Conservation (phyloP, 2,113 vertebrate genomes). For the Apodemus speciosus region DNA sequence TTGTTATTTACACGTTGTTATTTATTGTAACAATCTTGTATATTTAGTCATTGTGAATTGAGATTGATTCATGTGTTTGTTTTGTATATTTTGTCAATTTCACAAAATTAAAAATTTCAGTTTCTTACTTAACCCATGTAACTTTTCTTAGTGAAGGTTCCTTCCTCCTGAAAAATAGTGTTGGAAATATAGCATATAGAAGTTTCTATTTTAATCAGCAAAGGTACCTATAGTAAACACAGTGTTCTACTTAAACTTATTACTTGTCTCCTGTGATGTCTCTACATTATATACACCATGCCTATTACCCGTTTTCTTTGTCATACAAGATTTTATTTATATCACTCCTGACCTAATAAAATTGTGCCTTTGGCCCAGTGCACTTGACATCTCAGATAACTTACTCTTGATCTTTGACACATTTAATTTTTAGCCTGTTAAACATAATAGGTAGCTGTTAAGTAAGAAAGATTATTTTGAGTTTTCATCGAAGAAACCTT, state of each 20-base stretch:
- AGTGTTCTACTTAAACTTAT: conserved; percentile 89
- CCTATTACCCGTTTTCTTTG: conserved; percentile 84
- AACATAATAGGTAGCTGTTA: conserved; percentile 73
- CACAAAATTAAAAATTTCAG: conserved; percentile 47
- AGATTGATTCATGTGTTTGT: conserved; percentile 47
- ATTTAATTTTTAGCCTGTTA: conserved; percentile 83
- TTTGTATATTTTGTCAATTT: conserved; percentile 35
- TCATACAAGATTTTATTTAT: conserved; percentile 88
- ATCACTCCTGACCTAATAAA: conserved; percentile 87
- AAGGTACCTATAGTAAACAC: conserved; percentile 77
- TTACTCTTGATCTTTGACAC: conserved; percentile 87
- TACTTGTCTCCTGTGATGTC: conserved; percentile 90
- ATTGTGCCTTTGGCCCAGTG: conserved; percentile 87
- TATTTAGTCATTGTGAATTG: conserved; percentile 25
- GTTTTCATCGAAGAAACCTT: conserved; percentile 58
- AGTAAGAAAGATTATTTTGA: conserved; percentile 68
- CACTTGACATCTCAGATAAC: conserved; percentile 85
- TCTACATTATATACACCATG: conserved; percentile 83
- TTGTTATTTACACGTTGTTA: neutral
- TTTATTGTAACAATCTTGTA: neutral
- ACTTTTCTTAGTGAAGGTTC: conserved; percentile 5
- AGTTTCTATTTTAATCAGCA: conserved; percentile 80
- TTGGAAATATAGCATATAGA: neutral
- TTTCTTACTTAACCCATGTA: conserved; percentile 43
- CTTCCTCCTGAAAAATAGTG: conserved; percentile 40